phyloP scores from a whole-genome alignment of 1,140 invertebrate species.

The Drosophila lacertosa region DNA sequence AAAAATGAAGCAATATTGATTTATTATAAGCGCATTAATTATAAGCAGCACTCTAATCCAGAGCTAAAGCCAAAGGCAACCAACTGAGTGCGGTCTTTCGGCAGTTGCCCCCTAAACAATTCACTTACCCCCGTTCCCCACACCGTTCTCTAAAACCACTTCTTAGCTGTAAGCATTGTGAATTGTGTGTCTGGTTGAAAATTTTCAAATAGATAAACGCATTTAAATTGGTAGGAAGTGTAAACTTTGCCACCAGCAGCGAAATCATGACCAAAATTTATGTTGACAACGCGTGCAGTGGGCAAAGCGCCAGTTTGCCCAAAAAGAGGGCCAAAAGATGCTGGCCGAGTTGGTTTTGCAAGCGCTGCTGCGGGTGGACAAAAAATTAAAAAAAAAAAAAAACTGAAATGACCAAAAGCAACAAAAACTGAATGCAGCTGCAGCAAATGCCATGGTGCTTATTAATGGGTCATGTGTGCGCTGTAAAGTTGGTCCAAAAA shows the following conservation, averaged over 20 bases:
- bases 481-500: constrained; percentile 37
- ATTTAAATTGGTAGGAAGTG: constrained; percentile 66
- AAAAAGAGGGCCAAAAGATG: neutral
- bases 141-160: neutral
- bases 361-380: constrained; percentile 27
- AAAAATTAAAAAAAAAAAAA: neutral
- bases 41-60: neutral
- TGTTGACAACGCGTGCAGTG: constrained; percentile 74
- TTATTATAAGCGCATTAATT: constrained; percentile 13
- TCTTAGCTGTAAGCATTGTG: neutral
- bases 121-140: neutral
- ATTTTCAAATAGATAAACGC: constrained; percentile 68
- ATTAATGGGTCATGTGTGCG: constrained; percentile 78
- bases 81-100: neutral
- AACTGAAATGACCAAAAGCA: constrained; percentile 55
- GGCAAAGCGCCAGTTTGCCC: constrained; percentile 40
- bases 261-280: constrained; percentile 64
- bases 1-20: neutral
- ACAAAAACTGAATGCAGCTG: constrained; percentile 13
- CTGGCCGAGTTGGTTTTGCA: neutral
- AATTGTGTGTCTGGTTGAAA: constrained; percentile 40
- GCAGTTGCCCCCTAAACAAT: no score
- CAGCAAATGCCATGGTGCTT: constrained; percentile 61
- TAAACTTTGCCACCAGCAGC: constrained; percentile 64
- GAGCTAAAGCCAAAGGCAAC: neutral